Evolutionary conservation across 2,797 vertebrate genomes (phyloP), one percentile per base, ranked within the genome.

Genomic region (Pipistrellus pygmaeus): DNA sequence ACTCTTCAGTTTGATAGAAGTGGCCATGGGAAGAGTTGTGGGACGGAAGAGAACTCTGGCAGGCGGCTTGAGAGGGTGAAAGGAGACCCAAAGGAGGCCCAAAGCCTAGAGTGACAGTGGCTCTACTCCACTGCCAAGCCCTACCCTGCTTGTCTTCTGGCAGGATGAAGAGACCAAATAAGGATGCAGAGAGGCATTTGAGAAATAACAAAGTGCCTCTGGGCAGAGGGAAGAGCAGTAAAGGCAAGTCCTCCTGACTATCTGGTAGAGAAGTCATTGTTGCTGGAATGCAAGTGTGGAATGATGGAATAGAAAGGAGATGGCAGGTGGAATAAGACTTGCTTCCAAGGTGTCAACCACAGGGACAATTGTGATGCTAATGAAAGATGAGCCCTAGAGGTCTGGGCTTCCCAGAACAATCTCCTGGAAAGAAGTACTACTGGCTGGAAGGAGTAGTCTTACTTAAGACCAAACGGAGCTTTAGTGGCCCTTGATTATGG

Each of bases 381-480:
- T 12, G 8, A 9, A 6, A 78, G 30, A 75, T 15, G 6, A 17
- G 5, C 38, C 21, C 2, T 18, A 20, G 10, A 44, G 32, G 62
- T 30, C 85, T 17, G 3, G 14, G 2, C 20, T 69, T 38, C 27
- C 25, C 38, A 80, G 48, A 83, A 38, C 35, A 10, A 5, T 13
- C 13, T 62, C 32, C 25, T 53, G 32, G 57, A 27, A 60, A 60
- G 57, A 62, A 27, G 57, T 62, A 27, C 60, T 8, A 4, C 55
- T 60, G 2, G 10, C 6, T 2, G 8, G 27, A 44, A n/a, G 46
- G n/a, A n/a, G n/a, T n/a, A n/a, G n/a, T n/a, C n/a, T 0, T 0
- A 64, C 7, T 13, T 30, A 17, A 55, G 62, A 71, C 12, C 18
- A 23, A 4, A 18, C 6, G 21, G 57, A 23, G 9, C 27, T 46